phyloP scores from a whole-genome alignment of 2,113 vertebrate species.

The cat (Felis catus) region DNA sequence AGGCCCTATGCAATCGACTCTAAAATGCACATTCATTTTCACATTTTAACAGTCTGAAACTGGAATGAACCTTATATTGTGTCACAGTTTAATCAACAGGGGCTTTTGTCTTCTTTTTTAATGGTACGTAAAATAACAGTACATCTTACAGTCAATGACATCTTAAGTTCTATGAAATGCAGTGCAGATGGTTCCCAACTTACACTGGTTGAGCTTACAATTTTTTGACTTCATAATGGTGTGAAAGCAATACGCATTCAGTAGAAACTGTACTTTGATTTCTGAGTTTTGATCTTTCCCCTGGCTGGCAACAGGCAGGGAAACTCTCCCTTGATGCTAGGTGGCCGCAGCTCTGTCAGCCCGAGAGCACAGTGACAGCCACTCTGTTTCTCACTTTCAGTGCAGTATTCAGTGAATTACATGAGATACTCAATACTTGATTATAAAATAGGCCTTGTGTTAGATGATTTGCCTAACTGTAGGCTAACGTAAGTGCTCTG shows the following conservation, averaged over 20 bases:
- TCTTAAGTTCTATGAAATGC: background rate
- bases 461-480: background rate
- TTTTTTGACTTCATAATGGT: background rate
- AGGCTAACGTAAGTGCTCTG: background rate
- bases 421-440: background rate
- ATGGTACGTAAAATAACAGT: background rate
- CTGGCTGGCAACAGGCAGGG: background rate
- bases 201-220: background rate
- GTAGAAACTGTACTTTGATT: background rate
- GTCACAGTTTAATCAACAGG: background rate
- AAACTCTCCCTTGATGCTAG: background rate
- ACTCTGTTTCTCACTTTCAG: background rate
- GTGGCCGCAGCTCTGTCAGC: background rate
- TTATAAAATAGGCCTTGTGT: background rate
- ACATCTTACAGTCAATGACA: background rate
- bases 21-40: background rate
- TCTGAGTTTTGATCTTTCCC: background rate
- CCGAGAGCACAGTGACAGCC: background rate
- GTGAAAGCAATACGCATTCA: background rate
- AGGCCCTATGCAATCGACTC: background rate
- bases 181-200: background rate
- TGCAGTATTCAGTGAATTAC: background rate
- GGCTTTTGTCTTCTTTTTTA: background rate
- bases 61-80: background rate
- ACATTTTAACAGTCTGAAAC: slow-evolving; percentile 30